Evolutionary conservation across 2,797 vertebrate genomes (phyloP).

Genomic region (Myripristis murdjan): DNA sequence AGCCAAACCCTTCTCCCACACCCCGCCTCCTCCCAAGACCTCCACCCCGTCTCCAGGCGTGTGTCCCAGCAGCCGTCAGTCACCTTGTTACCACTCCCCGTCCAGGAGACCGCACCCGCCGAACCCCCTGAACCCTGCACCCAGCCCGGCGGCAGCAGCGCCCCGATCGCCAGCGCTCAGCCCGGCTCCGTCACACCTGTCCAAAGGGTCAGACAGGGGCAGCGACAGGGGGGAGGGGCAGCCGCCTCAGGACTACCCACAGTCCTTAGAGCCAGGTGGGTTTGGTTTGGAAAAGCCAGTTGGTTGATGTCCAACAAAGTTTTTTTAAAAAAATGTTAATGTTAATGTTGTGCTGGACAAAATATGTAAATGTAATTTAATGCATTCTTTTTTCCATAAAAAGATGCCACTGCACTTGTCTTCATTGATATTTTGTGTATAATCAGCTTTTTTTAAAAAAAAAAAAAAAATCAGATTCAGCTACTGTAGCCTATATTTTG

Average conservation of each 20-base stretch:
- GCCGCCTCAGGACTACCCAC: conserved; percentile 88
- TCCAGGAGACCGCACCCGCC: conserved; percentile 86
- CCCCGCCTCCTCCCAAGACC: conserved; percentile 83
- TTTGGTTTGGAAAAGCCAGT: conserved; percentile 46
- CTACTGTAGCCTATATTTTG: too few relatives aligned
- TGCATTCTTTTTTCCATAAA: too few relatives aligned
- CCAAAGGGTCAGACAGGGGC: conserved; percentile 86
- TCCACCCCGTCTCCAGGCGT: conserved; percentile 82
- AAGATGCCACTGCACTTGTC: too few relatives aligned
- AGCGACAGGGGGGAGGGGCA: conserved; percentile 89
- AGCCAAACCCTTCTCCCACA: conserved; percentile 93
- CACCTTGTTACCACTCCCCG: conserved; percentile 93
- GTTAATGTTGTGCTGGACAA: too few relatives aligned
- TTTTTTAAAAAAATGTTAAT: too few relatives aligned
- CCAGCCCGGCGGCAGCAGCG: conserved; percentile 88
- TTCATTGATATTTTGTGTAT: too few relatives aligned
- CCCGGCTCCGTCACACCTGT: conserved; percentile 88
- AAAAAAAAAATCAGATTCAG: too few relatives aligned
- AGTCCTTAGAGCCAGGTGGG: conserved; percentile 92
- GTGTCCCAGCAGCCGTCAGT: conserved; percentile 89
- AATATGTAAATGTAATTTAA: too few relatives aligned
- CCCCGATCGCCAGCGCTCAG: conserved; percentile 88
- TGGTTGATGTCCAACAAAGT: too few relatives aligned
- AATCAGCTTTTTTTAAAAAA: too few relatives aligned
- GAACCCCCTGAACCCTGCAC: conserved; percentile 84